Base-by-base conservation (phyloP, 1,140 invertebrate species). In the Chrysomallon squamiferum region DNA sequence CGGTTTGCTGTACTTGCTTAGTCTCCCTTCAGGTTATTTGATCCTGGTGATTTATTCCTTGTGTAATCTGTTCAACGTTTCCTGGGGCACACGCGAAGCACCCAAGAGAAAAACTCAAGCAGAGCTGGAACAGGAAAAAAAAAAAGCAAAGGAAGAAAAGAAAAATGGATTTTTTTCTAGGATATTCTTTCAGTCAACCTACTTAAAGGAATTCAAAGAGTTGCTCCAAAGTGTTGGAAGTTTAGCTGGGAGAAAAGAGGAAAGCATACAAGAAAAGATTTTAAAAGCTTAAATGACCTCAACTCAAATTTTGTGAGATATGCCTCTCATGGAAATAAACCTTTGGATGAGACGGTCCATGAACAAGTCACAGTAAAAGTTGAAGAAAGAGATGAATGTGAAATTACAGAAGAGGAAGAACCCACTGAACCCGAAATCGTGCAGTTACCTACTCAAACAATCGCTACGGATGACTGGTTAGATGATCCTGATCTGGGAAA, bases 91-190 rank as follows among this genome's bases (percentile, higher is more conserved):
- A 2, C 66, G 83, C 60, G 80, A 83, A 60, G 71, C 72, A 4
- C 69, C 75, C 0, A 75, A 74, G 43, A 75, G 75, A 50, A 75
- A 76, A 59, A 77, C 95, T 3, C 74, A 77, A 60, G 61, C 58
- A n/a, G 77, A 82, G 65, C n/a, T 74, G 22, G 75, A 71, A 56
- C 60, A 74, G 52, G 71, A 79, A 38, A n/a, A n/a, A n/a, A 71
- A 72, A 57, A 61, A 71, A n/a, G 69, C 73, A 49, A 71, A 72
- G 50, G 74, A 74, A 33, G 73, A 79, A 49, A 68, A 73, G 52
- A 71, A 94, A 61, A 69, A 57, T 64, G 67, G 69, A 13, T 72
- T 70, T 47, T 73, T 74, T 9, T 71, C 65, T 20, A 69, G 58
- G 65, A 18, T 54, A 15, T 54, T 54, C 13, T 27, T 54, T 20